These are phyloP conservation scores for Natrix natrix DNA, from an alignment of 2,797 vertebrate genomes.

Conservation along the genomic window DNA sequence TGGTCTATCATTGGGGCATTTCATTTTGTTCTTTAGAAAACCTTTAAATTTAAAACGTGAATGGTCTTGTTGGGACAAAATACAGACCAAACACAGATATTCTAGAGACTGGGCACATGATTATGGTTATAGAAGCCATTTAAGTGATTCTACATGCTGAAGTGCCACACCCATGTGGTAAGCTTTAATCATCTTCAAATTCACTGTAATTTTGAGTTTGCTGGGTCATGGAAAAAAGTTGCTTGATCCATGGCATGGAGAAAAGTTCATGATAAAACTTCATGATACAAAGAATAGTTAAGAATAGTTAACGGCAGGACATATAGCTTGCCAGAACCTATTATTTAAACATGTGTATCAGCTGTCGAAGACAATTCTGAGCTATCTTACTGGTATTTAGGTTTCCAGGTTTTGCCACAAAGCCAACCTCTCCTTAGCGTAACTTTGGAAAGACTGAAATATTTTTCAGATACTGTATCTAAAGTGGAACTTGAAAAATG, in stretches of 20 bases:
- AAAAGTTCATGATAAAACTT: not conserved
- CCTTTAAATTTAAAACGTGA: not conserved
- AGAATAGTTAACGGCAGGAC: not conserved
- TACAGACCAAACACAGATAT: not conserved
- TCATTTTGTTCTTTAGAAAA: not conserved
- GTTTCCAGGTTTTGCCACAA: not conserved
- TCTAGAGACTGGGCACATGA: not conserved
- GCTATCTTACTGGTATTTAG: not conserved
- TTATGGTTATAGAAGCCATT: not conserved
- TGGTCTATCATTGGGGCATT: not conserved
- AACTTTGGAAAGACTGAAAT: not conserved
- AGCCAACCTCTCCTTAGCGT: no score
- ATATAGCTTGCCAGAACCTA: not conserved
- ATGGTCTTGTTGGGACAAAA: not conserved
- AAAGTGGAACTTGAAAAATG: not conserved
- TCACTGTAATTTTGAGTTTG: not conserved
- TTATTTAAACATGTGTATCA: not conserved
- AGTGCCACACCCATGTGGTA: not conserved
- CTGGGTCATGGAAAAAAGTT: not conserved
- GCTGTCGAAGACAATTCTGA: not conserved
- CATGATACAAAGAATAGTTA: not conserved
- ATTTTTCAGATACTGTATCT: conserved; percentile 13
- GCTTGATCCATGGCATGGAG: not conserved
- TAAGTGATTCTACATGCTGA: not conserved
- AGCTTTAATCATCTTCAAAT: not conserved